These are phyloP conservation scores for Craseonycteris thonglongyai DNA, from an alignment of 2,113 vertebrate species.

Conservation along the genomic window DNA sequence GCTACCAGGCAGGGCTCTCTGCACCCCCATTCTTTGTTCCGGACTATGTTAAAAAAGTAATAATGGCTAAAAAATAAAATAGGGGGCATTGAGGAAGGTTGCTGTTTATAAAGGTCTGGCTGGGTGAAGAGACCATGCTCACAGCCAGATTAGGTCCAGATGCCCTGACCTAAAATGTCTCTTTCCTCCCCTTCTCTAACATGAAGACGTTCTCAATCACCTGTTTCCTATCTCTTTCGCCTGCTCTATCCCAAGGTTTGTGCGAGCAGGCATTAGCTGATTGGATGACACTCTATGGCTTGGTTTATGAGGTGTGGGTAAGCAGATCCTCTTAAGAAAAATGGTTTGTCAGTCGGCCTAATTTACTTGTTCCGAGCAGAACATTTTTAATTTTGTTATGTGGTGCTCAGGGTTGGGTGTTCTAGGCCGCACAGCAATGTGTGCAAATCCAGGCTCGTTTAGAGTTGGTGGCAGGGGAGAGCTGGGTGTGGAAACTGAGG, in stretches of 20 bases:
- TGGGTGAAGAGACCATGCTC: not conserved
- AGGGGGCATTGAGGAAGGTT: accelerated
- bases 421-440: not conserved
- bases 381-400: not conserved
- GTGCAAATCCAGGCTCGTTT: not conserved
- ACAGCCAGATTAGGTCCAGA: not conserved
- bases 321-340: constrained; percentile 64
- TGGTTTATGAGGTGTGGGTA: constrained; percentile 53
- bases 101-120: not conserved
- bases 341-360: constrained; percentile 41
- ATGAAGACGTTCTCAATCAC: not conserved
- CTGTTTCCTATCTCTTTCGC: not conserved
- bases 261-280: not conserved
- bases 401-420: not conserved
- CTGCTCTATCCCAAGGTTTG: not conserved
- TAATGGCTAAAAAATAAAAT: too few species aligned
- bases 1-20: not conserved
- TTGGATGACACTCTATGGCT: constrained; percentile 26
- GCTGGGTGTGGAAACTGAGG: not conserved
- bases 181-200: not conserved
- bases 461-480: accelerated
- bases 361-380: not conserved
- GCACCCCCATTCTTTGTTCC: not conserved
- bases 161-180: not conserved
- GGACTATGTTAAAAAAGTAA: too few species aligned